phyloP scores from a whole-genome alignment of 2,113 vertebrate genomes.

The Raja brachyura region DNA sequence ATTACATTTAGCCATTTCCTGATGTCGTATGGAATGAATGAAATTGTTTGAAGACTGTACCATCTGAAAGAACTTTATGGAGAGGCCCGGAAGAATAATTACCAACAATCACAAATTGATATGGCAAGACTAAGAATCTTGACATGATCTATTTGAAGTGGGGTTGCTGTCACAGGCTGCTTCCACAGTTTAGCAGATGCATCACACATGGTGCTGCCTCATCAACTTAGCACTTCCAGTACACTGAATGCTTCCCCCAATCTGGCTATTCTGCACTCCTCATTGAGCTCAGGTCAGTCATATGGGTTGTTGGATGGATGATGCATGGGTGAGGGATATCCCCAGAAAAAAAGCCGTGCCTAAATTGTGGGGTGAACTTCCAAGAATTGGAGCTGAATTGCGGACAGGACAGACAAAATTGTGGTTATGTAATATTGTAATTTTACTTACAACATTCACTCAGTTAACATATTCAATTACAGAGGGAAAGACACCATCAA shows the following conservation, averaged over 20 bases:
- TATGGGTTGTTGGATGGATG: neutral
- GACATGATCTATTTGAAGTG: neutral
- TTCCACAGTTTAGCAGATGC: neutral
- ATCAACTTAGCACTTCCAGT: neutral
- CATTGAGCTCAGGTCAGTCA: neutral
- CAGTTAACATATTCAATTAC: too few species aligned
- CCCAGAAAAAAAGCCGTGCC: neutral
- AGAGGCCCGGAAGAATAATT: neutral
- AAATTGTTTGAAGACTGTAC: neutral
- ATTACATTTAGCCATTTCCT: neutral
- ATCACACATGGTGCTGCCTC: neutral
- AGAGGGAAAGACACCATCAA: too few species aligned
- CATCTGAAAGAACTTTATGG: neutral
- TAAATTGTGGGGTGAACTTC: too few species aligned
- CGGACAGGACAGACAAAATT: too few species aligned
- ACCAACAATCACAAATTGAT: neutral
- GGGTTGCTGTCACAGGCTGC: neutral
- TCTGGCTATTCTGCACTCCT: neutral
- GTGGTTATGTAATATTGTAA: too few species aligned
- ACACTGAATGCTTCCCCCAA: neutral
- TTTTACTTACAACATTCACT: too few species aligned
- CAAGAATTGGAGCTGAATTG: too few species aligned
- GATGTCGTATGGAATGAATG: neutral
- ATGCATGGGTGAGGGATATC: neutral
- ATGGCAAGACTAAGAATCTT: neutral